These are phyloP conservation scores for Megaustenia siamemsis DNA, from an alignment of 2,888 invertebrate species.

Conservation along the genomic window DNA sequence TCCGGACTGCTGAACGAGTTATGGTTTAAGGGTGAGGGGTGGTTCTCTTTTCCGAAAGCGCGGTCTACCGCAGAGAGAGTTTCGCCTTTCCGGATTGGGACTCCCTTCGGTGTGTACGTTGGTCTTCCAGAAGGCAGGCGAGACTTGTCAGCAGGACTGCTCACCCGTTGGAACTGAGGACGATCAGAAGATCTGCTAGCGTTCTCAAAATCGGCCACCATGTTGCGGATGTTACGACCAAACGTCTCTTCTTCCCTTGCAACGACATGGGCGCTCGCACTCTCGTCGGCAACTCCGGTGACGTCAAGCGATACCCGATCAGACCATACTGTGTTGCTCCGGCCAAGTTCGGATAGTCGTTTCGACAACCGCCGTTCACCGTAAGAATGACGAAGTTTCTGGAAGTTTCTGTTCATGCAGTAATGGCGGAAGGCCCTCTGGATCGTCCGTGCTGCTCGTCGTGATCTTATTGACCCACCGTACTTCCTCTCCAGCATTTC, in stretches of 20 bases:
- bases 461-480: constrained; percentile 91
- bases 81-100: neutral
- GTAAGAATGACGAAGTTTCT: constrained; percentile 84
- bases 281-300: constrained; percentile 59
- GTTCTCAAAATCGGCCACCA: constrained; percentile 60
- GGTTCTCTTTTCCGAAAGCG: neutral
- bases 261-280: constrained; percentile 44
- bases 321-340: constrained; percentile 78
- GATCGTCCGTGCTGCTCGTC: constrained; percentile 95
- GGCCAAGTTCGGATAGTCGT: constrained; percentile 81
- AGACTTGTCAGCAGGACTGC: constrained; percentile 31
- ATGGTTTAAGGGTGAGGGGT: constrained; percentile 59
- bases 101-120: neutral
- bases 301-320: constrained; percentile 75
- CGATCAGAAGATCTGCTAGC: constrained; percentile 26
- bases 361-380: constrained; percentile 93
- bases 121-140: neutral
- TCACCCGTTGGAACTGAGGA: constrained; percentile 34
- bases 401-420: constrained; percentile 95
- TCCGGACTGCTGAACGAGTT: constrained; percentile 61
- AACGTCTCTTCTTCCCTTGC: constrained; percentile 50
- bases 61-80: neutral
- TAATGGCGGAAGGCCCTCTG: constrained; percentile 97
- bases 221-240: constrained; percentile 57
- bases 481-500: constrained; percentile 97